Conservation (phyloP, 1,140 invertebrate species). For the Lepidurus packardi region DNA sequence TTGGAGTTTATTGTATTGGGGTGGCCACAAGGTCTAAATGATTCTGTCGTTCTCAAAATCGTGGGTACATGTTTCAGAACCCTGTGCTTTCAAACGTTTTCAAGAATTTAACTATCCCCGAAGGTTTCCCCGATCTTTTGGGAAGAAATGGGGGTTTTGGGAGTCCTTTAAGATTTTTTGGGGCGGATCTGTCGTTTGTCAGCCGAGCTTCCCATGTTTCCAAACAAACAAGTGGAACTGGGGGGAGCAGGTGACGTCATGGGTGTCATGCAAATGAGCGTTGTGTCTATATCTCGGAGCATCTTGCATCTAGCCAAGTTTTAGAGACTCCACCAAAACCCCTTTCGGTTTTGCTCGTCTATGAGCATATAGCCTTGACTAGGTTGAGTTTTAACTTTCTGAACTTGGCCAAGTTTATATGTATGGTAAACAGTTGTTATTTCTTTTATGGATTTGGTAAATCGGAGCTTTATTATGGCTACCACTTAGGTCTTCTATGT, state of each 20-base stretch:
- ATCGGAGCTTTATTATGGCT: too few species aligned
- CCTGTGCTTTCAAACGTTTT: too few species aligned
- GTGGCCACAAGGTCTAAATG: too few species aligned
- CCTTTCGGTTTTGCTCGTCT: background rate
- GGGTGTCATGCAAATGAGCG: constrained; percentile 14
- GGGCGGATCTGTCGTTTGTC: constrained; percentile 13
- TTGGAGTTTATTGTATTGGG: background rate
- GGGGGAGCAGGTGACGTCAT: constrained; percentile 1
- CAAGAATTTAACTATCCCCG: too few species aligned
- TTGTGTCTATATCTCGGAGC: background rate
- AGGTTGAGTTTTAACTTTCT: constrained; percentile 28
- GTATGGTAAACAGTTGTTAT: constrained; percentile 32
- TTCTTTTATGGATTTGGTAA: constrained; percentile 33
- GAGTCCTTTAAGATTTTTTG: background rate
- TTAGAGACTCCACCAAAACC: constrained; percentile 5
- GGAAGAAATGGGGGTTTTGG: background rate
- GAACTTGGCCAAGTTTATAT: constrained; percentile 35
- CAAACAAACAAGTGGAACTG: constrained; percentile 18
- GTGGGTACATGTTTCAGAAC: too few species aligned
- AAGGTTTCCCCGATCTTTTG: background rate
- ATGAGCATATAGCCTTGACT: constrained; percentile 13
- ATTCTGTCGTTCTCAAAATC: too few species aligned
- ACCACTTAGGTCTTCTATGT: too few species aligned
- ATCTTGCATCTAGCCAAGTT: background rate
- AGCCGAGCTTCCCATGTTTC: constrained; percentile 12